Percentiles rank a stretch among this genome's conserved stretches.
phyloP scores from a whole-genome alignment of 2,113 vertebrate genomes.

The Agelaius tricolor region DNA sequence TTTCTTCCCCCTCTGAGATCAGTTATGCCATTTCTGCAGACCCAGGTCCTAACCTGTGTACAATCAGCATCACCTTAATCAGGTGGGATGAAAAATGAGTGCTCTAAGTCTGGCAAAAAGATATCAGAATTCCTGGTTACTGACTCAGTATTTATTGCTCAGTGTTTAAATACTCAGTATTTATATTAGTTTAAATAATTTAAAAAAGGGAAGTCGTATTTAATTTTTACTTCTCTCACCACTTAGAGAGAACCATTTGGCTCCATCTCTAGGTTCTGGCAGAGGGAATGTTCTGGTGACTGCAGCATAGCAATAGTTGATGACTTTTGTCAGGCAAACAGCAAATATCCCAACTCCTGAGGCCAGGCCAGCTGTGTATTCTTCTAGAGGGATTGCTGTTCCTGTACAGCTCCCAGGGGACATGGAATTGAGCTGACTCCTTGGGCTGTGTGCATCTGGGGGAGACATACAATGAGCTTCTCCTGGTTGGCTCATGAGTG shows the following conservation, averaged over 20 bases:
- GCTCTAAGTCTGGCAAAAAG: neutral
- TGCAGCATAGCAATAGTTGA: neutral
- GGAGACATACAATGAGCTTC: neutral
- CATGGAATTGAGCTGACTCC: neutral
- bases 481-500: neutral
- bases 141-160: neutral
- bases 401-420: neutral
- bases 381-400: neutral
- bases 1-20: neutral
- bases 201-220: neutral
- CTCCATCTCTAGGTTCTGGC: neutral
- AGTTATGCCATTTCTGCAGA: neutral
- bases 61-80: neutral
- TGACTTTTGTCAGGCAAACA: neutral
- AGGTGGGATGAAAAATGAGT: neutral
- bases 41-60: neutral
- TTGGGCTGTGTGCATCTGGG: neutral
- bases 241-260: neutral
- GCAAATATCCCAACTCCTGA: neutral
- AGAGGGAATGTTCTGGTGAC: neutral
- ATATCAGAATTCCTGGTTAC: neutral
- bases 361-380: neutral
- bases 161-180: neutral
- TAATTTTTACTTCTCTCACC: neutral
- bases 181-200: neutral